Evolutionary conservation across 2,888 invertebrate species (phyloP), one percentile per base, ranked within the genome.

Genomic region (Argyresthia goedartella): DNA sequence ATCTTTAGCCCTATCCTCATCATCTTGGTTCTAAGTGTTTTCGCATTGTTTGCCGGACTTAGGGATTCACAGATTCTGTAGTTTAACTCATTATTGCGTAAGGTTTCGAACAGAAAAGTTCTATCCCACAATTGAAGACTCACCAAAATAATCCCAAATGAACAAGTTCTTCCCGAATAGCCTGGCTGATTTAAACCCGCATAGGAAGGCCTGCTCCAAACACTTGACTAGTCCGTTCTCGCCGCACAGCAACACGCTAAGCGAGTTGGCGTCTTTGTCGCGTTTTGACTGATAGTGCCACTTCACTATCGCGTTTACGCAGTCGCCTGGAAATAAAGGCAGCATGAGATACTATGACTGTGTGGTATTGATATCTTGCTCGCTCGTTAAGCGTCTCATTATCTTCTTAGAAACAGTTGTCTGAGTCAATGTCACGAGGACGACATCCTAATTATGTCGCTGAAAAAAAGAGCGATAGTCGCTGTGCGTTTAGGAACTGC

Each of bases 141-240:
- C 81, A 97, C 98, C 93, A 69, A 99, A 93, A 81, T 96, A 99
- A 78, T 99, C 99, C 99, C 99, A 99, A 58, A 99, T 92, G 73
- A 97, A 99, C 60, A 97, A 91, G 84, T 98, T 97, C 63, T 94
- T 92, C 33, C 97, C 94, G 76, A 99, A 98, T 62, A 98, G 90
- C 55, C 98, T 89, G 2, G 95, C 91, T 7, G 97, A 97, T 65
- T 96, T 95, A 76, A 98, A 98, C 8, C 99, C 99, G 66, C 93
- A 93, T n/a, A 96, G 89, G 77, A 99, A 98, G 1, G 97, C 96
- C 72, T 96, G 94, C 73, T 99, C 98, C 62, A 99, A 85, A 66
- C 96, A 95, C 68, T 93, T 92, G 1, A 99, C 98, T 8, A 99
- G 88, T 0, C 99, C 99, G 59, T 93, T 92, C 73, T 99, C 98